A percentile compares a stretch with the other conserved stretches of the same genome.
Evolutionary conservation across 1,140 invertebrate genomes (phyloP).

Genomic region (Colletes gigas): DNA sequence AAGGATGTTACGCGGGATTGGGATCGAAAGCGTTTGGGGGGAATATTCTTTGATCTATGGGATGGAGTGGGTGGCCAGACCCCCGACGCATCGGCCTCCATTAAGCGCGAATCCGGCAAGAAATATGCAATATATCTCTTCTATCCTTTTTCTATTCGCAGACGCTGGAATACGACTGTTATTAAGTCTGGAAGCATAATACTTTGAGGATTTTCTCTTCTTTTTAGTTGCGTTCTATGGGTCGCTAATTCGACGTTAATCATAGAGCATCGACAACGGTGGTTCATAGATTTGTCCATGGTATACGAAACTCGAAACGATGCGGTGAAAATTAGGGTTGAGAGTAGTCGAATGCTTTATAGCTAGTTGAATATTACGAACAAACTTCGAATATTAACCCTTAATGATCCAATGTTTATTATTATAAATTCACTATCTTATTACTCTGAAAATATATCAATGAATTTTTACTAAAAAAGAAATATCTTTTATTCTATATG

Average conservation of each 20-base stretch:
- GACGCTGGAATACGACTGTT: background rate
- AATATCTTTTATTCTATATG: no score
- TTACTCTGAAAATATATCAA: no score
- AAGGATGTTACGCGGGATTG: background rate
- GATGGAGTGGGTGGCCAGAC: background rate
- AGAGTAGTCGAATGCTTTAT: no score
- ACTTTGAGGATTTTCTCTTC: background rate
- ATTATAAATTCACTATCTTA: no score
- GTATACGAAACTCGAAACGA: background rate
- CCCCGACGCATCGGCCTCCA: background rate
- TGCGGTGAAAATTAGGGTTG: no score
- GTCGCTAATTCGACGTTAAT: background rate
- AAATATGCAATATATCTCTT: conserved; percentile 1
- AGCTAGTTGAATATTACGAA: no score
- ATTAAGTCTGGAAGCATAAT: background rate
- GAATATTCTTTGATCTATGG: conserved; percentile 30
- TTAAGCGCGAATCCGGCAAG: background rate
- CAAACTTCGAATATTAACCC: no score
- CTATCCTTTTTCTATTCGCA: background rate
- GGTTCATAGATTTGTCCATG: no score
- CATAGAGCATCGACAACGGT: background rate
- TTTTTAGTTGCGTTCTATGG: background rate
- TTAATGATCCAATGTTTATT: no score
- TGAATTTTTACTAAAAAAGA: no score
- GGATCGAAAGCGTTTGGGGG: background rate